Conservation (phyloP, 2,888 invertebrate genomes). For the Pediacus dermestoides region DNA sequence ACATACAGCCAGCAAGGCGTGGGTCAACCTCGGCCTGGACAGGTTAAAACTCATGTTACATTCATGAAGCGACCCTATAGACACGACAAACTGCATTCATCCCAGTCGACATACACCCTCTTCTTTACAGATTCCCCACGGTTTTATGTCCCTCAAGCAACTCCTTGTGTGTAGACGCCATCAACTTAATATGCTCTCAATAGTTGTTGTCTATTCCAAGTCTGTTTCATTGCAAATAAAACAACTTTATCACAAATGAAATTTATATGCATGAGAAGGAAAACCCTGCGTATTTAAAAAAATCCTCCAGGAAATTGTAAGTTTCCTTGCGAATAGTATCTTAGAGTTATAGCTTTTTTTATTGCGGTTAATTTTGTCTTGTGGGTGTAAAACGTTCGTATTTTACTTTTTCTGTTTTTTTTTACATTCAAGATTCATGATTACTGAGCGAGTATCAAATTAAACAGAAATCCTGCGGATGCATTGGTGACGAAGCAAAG, state of each 20-base stretch:
- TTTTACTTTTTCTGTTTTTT: too few species aligned
- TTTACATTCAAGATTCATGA: too few species aligned
- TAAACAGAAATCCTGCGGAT: too few species aligned
- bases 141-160: constrained; percentile 19
- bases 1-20: constrained; percentile 19
- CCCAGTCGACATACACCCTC: constrained; percentile 20
- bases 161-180: constrained; percentile 14
- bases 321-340: too few species aligned
- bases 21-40: constrained; percentile 26
- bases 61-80: constrained; percentile 34
- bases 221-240: constrained; percentile 13
- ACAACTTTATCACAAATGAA: constrained; percentile 5
- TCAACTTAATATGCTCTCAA: constrained; percentile 23
- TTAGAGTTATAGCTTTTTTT: too few species aligned
- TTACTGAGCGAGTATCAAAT: too few species aligned
- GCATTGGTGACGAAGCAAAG: too few species aligned
- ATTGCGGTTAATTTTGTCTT: too few species aligned
- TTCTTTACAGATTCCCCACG: constrained; percentile 16
- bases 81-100: constrained; percentile 31
- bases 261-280: too few species aligned
- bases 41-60: constrained; percentile 37
- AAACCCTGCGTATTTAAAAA: too few species aligned
- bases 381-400: too few species aligned
- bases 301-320: too few species aligned
- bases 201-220: constrained; percentile 12